phyloP scores from a whole-genome alignment of 1,140 invertebrate species.

The Platyscapa corneri region DNA sequence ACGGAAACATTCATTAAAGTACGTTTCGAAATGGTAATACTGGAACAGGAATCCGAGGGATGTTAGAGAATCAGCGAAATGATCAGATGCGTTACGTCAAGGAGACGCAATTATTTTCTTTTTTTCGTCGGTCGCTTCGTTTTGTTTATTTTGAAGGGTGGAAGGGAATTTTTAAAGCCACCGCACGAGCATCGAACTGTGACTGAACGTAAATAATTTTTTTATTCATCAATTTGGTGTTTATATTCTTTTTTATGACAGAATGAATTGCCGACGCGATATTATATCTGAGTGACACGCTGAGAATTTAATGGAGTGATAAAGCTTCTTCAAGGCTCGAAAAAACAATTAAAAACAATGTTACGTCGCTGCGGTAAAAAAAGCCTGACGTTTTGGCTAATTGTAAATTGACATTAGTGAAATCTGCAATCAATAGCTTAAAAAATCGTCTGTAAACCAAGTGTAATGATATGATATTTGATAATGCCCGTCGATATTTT shows the following conservation, averaged over 20 bases:
- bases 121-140: neutral
- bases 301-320: conserved; percentile 24
- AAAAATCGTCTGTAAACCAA: neutral
- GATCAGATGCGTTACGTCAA: conserved; percentile 19
- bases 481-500: neutral
- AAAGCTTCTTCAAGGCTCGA: neutral
- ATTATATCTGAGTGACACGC: conserved; percentile 6
- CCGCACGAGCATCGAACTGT: neutral
- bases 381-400: neutral
- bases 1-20: conserved; percentile 54
- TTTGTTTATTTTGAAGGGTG: neutral
- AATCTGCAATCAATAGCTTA: neutral
- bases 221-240: neutral
- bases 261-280: conserved; percentile 5
- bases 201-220: conserved; percentile 1
- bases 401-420: neutral
- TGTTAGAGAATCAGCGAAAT: conserved; percentile 45
- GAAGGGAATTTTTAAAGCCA: neutral
- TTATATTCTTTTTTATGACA: neutral
- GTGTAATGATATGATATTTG: neutral
- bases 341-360: conserved; percentile 9
- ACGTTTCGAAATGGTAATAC: conserved; percentile 42
- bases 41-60: conserved; percentile 16
- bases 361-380: neutral
- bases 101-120: conserved; percentile 21